These are phyloP conservation scores for Tanypteryx hageni DNA, from an alignment of 2,888 invertebrate species.

Conservation along the genomic window DNA sequence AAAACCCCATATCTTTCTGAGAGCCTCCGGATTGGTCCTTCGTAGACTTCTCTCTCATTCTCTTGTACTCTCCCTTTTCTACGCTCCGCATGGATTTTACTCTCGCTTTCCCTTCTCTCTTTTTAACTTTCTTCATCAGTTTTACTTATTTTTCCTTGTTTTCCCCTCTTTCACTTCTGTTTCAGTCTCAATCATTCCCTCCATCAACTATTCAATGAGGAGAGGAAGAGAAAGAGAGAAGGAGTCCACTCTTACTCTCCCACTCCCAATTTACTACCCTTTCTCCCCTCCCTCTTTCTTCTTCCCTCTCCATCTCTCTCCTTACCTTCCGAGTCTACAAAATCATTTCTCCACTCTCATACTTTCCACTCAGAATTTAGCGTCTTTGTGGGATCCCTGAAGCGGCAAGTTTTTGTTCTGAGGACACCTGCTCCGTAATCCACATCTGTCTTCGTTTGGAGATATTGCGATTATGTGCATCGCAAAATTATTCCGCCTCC, in stretches of 20 bases:
- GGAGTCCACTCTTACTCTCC: background rate
- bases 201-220: too few species aligned
- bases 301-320: background rate
- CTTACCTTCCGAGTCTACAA: background rate
- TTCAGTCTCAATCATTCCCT: background rate
- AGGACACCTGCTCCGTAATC: too few species aligned
- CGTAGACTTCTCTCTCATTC: background rate
- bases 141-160: too few species aligned
- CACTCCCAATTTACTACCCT: background rate
- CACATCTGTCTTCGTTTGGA: too few species aligned
- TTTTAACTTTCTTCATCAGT: background rate
- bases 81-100: background rate
- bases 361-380: too few species aligned
- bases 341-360: too few species aligned
- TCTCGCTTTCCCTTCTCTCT: background rate
- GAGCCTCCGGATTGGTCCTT: background rate
- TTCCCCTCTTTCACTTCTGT: too few species aligned
- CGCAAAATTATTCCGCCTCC: too few species aligned
- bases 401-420: too few species aligned
- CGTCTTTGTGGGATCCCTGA: too few species aligned
- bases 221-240: too few species aligned
- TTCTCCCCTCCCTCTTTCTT: background rate
- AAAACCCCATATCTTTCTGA: background rate
- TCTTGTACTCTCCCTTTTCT: background rate
- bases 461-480: too few species aligned